Evolutionary conservation across 2,797 vertebrate species (phyloP), one percentile per base, ranked within the genome.

Genomic region (Malurus splendens): DNA sequence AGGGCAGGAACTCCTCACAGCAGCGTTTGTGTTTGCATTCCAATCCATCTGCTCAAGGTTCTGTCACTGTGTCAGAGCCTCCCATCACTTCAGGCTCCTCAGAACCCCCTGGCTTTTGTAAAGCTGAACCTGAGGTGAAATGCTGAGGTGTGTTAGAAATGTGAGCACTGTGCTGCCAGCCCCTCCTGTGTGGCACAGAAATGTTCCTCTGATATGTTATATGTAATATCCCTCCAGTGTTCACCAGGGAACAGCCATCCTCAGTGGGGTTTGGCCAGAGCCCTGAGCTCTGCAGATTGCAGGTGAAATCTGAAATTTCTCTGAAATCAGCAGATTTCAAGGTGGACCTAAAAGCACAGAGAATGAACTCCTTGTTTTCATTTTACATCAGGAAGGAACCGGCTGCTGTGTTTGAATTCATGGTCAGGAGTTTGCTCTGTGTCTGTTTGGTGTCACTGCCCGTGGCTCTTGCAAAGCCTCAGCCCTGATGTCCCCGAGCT

Each of bases 361-460:
- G 54, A 28, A 57, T 33, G 6, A 60, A 50, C 13, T 38, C 18
- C 15, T n/a, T 18, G 2, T 3, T n/a, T 39, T 45, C 1, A 0
- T 61, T 60, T 17, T 16, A 24, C 1, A 2, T 7, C 3, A 62
- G 42, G 20, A 8, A 38, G 23, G 42, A 15, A 0, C 8, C n/a
- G 32, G 23, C 6, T 12, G 41, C 9, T 57, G 11, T 6, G 2
- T 28, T 30, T 39, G 70, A 33, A 28, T 9, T 30, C 5, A 0
- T 9, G 28, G 17, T 18, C 30, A 47, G 73, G 39, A 45, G 9
- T 0, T 10, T 8, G 12, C n/a, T 72, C 72, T 4, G 75, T 10
- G 27, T 27, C 28, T 47, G 32, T 5, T 16, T 41, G 47, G 59
- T 52, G 57, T 23, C 20, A 3, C 10, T 82, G 56, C 33, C 30